A percentile compares a stretch with the other conserved stretches of the same genome.
Conservation (phyloP, 2,113 vertebrate species). For the Pygoscelis antarcticus region DNA sequence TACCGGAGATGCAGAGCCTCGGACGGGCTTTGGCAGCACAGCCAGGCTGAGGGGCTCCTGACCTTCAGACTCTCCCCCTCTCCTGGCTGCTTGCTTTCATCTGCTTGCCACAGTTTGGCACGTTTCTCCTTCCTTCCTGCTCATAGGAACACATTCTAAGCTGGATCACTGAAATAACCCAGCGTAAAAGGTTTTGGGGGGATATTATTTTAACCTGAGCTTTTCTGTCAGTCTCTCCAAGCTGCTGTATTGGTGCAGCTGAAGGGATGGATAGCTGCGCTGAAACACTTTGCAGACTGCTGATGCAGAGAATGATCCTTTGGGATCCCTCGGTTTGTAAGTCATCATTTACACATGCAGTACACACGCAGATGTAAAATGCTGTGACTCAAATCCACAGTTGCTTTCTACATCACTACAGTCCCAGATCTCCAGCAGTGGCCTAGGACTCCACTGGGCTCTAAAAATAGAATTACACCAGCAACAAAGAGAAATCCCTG, state of each 20-base stretch:
- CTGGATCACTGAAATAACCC: background rate
- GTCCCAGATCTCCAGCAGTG: background rate
- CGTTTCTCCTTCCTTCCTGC: background rate
- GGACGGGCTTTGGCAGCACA: background rate
- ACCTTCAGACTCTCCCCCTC: background rate
- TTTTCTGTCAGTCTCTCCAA: background rate
- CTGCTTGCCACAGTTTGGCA: background rate
- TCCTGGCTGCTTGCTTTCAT: background rate
- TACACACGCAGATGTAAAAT: background rate
- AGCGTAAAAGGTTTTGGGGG: background rate
- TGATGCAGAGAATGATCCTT: background rate
- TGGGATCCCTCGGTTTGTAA: background rate
- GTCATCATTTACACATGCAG: background rate
- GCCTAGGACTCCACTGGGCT: background rate
- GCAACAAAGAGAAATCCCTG: background rate
- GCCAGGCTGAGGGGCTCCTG: background rate
- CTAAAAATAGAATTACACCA: background rate
- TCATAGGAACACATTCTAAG: background rate
- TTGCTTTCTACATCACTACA: background rate
- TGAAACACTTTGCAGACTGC: background rate
- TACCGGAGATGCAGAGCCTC: rapidly evolving
- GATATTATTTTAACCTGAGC: background rate
- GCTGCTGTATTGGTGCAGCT: background rate
- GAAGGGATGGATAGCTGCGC: background rate
- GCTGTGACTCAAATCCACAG: background rate